Percentiles rank a stretch among this genome's conserved stretches.
Evolutionary conservation across 2,888 invertebrate genomes (phyloP).

Genomic region (Callyntrura guangdongensis): DNA sequence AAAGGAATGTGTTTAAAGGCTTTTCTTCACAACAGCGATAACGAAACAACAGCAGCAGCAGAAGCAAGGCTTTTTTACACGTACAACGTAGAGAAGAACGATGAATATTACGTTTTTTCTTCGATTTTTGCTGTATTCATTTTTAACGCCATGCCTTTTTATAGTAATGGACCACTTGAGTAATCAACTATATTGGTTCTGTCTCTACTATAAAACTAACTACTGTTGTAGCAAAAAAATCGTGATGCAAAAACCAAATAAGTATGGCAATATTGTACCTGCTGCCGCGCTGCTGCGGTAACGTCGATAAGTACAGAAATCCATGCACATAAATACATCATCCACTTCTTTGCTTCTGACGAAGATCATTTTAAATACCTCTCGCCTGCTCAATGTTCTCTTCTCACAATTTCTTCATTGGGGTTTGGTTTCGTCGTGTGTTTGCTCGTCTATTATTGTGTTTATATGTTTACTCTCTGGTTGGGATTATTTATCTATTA

Average conservation of each 20-base stretch:
- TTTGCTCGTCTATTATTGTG: constrained; percentile 31
- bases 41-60: not conserved
- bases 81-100: not conserved
- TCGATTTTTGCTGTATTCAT: constrained; percentile 50
- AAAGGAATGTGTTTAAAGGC: constrained; percentile 52
- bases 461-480: not conserved
- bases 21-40: not conserved
- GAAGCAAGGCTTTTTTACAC: constrained; percentile 10
- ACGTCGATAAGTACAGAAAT: not conserved
- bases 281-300: not conserved
- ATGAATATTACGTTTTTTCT: constrained; percentile 41
- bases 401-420: constrained; percentile 50
- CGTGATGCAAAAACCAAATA: constrained; percentile 7
- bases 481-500: constrained; percentile 36
- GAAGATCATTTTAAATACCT: constrained; percentile 19
- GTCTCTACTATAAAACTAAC: constrained; percentile 39
- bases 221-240: constrained; percentile 37
- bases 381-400: not conserved
- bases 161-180: constrained; percentile 79
- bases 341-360: not conserved
- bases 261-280: not conserved
- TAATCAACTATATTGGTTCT: constrained; percentile 74
- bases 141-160: constrained; percentile 78
- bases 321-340: not conserved
- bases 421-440: constrained; percentile 25